phyloP scores from a whole-genome alignment of 2,888 invertebrate genomes.

The Orchestes rusci region DNA sequence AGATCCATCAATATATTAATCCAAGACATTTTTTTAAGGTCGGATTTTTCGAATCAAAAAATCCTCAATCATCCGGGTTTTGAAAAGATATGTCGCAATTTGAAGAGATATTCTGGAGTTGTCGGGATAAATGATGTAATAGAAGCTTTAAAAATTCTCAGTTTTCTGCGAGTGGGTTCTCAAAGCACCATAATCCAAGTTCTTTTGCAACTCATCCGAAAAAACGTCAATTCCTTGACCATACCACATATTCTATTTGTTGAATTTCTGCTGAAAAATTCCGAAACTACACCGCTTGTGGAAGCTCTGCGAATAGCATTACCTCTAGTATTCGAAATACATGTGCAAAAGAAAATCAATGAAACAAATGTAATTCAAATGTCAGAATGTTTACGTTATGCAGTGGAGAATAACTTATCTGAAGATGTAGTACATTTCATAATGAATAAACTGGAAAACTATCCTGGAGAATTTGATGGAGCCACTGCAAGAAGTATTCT shows the following conservation, averaged over 20 bases:
- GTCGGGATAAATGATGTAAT: constrained; percentile 50
- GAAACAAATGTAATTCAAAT: constrained; percentile 47
- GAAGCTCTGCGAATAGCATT: constrained; percentile 59
- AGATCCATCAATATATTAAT: background rate
- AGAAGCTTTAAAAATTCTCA: constrained; percentile 53
- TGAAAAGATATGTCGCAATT: constrained; percentile 50
- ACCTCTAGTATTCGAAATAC: constrained; percentile 60
- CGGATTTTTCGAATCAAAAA: constrained; percentile 40
- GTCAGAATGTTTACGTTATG: constrained; percentile 50
- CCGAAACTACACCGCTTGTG: constrained; percentile 48
- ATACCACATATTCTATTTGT: constrained; percentile 57
- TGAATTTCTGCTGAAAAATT: constrained; percentile 51
- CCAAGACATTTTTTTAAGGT: constrained; percentile 29
- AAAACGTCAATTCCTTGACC: constrained; percentile 54
- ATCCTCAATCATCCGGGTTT: constrained; percentile 52
- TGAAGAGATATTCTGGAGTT: constrained; percentile 49
- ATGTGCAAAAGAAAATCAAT: constrained; percentile 53
- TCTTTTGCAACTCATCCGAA: constrained; percentile 55
- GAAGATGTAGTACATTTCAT: constrained; percentile 49
- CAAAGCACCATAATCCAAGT: constrained; percentile 55
- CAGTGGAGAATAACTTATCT: constrained; percentile 47
- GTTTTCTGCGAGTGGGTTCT: constrained; percentile 51
- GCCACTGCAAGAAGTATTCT: constrained; percentile 45
- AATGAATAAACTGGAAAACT: constrained; percentile 46
- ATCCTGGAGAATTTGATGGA: constrained; percentile 42